Conservation (phyloP, 1,140 invertebrate genomes). For the Plutomurus gul region DNA sequence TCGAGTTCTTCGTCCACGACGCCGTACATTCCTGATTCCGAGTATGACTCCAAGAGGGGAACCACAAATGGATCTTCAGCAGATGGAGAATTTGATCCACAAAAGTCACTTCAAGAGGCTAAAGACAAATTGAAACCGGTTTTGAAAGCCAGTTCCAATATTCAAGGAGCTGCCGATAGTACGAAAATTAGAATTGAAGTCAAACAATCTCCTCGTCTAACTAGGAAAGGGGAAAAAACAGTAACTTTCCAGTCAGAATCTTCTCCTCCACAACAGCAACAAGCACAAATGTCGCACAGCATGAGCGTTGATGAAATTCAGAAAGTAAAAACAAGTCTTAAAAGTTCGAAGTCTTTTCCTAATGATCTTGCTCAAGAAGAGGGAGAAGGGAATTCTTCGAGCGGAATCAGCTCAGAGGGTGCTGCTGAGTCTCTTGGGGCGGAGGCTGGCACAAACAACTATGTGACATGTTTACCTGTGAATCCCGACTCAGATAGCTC, state of each 20-base stretch:
- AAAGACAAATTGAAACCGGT: constrained; percentile 51
- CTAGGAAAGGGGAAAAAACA: constrained; percentile 54
- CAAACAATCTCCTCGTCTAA: constrained; percentile 53
- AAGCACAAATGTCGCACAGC: constrained; percentile 68
- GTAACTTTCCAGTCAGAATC: constrained; percentile 51
- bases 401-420: constrained; percentile 82
- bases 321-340: constrained; percentile 76
- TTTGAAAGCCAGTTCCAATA: constrained; percentile 36
- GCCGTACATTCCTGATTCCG: not conserved
- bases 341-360: constrained; percentile 81
- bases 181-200: constrained; percentile 54
- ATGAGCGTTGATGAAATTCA: constrained; percentile 86
- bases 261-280: not conserved
- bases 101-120: constrained; percentile 50
- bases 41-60: not conserved
- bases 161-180: not conserved
- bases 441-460: constrained; percentile 39
- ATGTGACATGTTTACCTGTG: constrained; percentile 56
- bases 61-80: constrained; percentile 6
- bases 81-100: constrained; percentile 37
- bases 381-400: constrained; percentile 73
- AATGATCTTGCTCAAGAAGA: constrained; percentile 72
- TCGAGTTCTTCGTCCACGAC: constrained; percentile 20
- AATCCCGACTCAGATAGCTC: constrained; percentile 57
- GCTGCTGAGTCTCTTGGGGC: constrained; percentile 63